These are phyloP conservation scores for Cotesia vestalis DNA, from an alignment of 1,140 invertebrate species.

Conservation along the genomic window DNA sequence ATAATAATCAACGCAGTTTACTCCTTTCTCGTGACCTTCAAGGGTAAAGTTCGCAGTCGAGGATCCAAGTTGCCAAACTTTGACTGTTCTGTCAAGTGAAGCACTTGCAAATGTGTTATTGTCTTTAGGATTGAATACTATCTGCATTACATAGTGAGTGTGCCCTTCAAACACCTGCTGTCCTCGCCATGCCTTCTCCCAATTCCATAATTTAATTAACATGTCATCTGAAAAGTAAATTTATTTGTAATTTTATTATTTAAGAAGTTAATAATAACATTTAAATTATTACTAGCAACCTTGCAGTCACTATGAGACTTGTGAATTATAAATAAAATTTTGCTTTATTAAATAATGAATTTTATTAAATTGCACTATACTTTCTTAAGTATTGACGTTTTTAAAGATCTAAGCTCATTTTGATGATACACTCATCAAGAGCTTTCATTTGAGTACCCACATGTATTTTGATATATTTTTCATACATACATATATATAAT, in stretches of 20 bases:
- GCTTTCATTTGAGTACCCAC: too few relatives aligned
- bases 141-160: conserved; percentile 99
- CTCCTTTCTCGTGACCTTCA: conserved; percentile 98
- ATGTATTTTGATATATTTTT: too few relatives aligned
- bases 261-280: background rate
- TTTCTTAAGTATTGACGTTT: too few relatives aligned
- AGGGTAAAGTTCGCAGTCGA: conserved; percentile 97
- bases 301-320: too few relatives aligned
- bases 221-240: conserved; percentile 86
- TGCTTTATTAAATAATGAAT: too few relatives aligned
- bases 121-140: conserved; percentile 99
- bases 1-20: conserved; percentile 99
- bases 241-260: conserved; percentile 4
- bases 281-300: too few relatives aligned
- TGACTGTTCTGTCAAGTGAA: conserved; percentile 96
- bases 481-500: too few relatives aligned
- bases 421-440: too few relatives aligned
- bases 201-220: conserved; percentile 99
- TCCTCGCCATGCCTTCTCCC: conserved; percentile 97
- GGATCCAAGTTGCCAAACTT: conserved; percentile 98
- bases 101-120: conserved; percentile 99
- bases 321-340: too few relatives aligned
- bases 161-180: conserved; percentile 98
- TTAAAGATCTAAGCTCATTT: too few relatives aligned
- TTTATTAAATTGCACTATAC: too few relatives aligned